Base-by-base conservation (phyloP, 2,113 vertebrate genomes). In the Dinomys branickii region DNA sequence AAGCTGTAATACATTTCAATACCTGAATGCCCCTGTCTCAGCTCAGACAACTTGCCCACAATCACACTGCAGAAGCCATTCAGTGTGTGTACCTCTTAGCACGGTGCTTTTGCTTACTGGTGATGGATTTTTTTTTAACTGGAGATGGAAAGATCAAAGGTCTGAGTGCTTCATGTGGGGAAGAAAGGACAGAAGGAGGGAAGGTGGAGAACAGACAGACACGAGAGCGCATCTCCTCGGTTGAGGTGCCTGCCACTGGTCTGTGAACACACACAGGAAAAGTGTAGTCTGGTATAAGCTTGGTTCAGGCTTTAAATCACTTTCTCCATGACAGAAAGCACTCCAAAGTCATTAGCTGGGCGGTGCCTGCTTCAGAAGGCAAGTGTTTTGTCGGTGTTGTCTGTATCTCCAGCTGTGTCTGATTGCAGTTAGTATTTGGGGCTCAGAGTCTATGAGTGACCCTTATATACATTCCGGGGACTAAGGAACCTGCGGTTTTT, bases 391-490 rank as follows among this genome's bases (percentile, higher is more conserved):
- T 77, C n/a, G 50, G 65, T 75, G 80, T 33, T 78, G 67, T 50
- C 65, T 92, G 69, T 24, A 83, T 91, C 87, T 90, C 92, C 94
- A 96, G 93, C 97, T 97, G 96, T 91, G 88, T 87, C 86, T 94
- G 96, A 97, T 73, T 91, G 81, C 85, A n/a, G 22, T 75, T 83
- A 93, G 52, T 58, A 52, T 90, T 96, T 95, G 52, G 86, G 96
- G 86, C 47, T 96, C 65, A 26, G 47, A 89, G 33, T 96, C 65
- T 94, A 90, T 97, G 56, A 95, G 71, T 94, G 91, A 91, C 80
- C 91, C 91, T 97, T 91, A 78, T 85, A 50, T 89, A 83, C 85
- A 85, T 92, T 69, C 67, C 67, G 77, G 67, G 86, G 94, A 94
- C 95, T 83, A 78, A 52, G 17, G 88, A 95, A 81, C 80, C 85